These are phyloP conservation scores for Myotis vivesi DNA, from an alignment of 2,797 vertebrate genomes.

Conservation along the genomic window DNA sequence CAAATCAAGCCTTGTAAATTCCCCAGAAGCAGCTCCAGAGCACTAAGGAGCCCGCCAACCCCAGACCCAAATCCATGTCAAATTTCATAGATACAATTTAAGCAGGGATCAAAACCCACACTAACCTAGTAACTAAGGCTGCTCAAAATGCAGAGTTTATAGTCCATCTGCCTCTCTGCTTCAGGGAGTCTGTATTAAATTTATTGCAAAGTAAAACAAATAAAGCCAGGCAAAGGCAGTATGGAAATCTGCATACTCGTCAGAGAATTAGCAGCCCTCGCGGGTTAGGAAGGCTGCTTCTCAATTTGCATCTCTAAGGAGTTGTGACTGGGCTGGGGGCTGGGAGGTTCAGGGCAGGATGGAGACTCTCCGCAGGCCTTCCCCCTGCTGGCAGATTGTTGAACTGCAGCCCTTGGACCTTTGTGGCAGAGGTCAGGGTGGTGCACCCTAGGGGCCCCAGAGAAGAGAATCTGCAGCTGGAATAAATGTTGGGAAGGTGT, in stretches of 20 bases:
- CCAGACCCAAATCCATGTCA: conserved; percentile 77
- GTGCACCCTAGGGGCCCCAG: neutral
- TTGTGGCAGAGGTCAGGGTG: rapidly evolving
- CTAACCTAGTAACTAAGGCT: conserved; percentile 79
- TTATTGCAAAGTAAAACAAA: conserved; percentile 88
- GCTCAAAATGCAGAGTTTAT: conserved; percentile 86
- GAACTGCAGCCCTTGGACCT: conserved; percentile 20
- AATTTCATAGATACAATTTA: conserved; percentile 83
- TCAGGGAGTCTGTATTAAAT: conserved; percentile 85
- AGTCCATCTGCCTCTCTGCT: conserved; percentile 87
- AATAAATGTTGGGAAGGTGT: neutral
- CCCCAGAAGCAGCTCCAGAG: conserved; percentile 63
- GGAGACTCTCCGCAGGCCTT: neutral
- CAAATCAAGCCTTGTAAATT: conserved; percentile 72
- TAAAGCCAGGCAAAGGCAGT: conserved; percentile 81
- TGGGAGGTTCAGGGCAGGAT: conserved; percentile 31
- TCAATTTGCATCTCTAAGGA: conserved; percentile 89
- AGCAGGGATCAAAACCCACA: conserved; percentile 79
- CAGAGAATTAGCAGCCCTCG: conserved; percentile 84
- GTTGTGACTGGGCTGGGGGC: conserved; percentile 82
- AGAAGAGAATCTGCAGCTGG: neutral
- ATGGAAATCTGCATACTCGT: conserved; percentile 81
- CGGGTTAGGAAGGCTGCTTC: conserved; percentile 84
- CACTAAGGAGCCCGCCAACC: conserved; percentile 70
- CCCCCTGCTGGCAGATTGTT: conserved; percentile 16